Evolutionary conservation across 2,888 invertebrate species (phyloP).

Genomic region (Polyploca ridens): DNA sequence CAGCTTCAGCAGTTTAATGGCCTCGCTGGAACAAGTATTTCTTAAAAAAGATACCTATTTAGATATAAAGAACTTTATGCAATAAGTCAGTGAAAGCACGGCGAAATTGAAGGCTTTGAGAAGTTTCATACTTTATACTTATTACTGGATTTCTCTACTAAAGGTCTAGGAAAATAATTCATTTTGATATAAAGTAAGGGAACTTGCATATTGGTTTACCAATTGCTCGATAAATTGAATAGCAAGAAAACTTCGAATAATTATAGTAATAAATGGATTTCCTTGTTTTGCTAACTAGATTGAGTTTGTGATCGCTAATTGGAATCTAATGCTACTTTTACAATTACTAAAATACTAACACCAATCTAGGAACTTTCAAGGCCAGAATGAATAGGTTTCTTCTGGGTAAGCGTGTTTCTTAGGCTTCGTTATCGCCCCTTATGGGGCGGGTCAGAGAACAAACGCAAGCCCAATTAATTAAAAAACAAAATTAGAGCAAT

Average conservation of each 20-base stretch:
- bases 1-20: background rate
- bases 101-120: slow-evolving; percentile 66
- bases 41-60: slow-evolving; percentile 52
- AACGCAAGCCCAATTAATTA: too few species aligned
- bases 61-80: slow-evolving; percentile 57
- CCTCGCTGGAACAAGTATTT: slow-evolving; percentile 27
- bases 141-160: slow-evolving; percentile 66
- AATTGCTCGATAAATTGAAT: slow-evolving; percentile 9
- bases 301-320: background rate
- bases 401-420: too few species aligned
- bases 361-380: too few species aligned
- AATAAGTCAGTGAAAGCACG: slow-evolving; percentile 69
- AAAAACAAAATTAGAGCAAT: too few species aligned
- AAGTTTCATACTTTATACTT: slow-evolving; percentile 64
- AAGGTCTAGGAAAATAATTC: slow-evolving; percentile 62
- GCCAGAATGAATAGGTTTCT: too few species aligned
- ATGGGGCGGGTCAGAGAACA: too few species aligned
- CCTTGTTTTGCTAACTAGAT: background rate
- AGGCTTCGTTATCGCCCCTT: too few species aligned
- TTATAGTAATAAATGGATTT: background rate
- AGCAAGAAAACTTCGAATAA: background rate
- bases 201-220: slow-evolving; percentile 28
- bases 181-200: slow-evolving; percentile 44
- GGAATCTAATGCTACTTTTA: background rate
- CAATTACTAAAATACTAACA: too few species aligned